Base-by-base conservation (phyloP, 2,113 vertebrate genomes). In the Tyrannus savana region DNA sequence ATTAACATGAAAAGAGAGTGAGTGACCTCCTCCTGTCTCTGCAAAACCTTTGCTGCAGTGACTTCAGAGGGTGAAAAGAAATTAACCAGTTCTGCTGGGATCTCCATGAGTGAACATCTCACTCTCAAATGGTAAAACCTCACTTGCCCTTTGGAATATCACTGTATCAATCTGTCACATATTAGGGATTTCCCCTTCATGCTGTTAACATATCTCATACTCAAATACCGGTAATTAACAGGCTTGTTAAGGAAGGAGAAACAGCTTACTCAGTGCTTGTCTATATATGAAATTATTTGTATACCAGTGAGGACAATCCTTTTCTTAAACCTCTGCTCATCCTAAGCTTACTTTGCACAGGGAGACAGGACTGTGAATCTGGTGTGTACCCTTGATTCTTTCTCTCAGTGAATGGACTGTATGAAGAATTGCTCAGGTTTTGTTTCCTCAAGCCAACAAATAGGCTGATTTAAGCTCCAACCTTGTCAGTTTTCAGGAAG, bases 141-240 rank as follows among this genome's bases (percentile, higher is more conserved):
- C 42, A 64, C 35, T 90, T 31, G 7, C 50, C 46, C 42, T 87
- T 76, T 96, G 76, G 52, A 94, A 82, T 46, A 84, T 24, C 21
- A 25, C 37, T 89, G 68, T 24, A 87, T 42, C 72, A 94, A 92
- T 95, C 68, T 90, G 60, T 96, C 92, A 96, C 77, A 56, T 84
- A 95, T 92, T 93, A 92, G 49, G 64, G 85, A 33, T 79, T 96
- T 94, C 69, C 31, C 37, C n/a, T 85, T 89, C 39, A 22, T 46
- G 37, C 37, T 41, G 44, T 89, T 93, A 84, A 68, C 72, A 68
- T 71, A 89, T 19, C 52, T 96, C n/a, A 71, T 52, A 78, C 44
- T 81, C 44, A 86, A 77, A 93, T 56, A 46, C 37, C 69, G 75
- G 80, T 68, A 75, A 93, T 75, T 93, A 84, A 56, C 37, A 87